These are phyloP conservation scores for Zaprionus capensis DNA, from an alignment of 1,140 invertebrate species.

Conservation along the genomic window DNA sequence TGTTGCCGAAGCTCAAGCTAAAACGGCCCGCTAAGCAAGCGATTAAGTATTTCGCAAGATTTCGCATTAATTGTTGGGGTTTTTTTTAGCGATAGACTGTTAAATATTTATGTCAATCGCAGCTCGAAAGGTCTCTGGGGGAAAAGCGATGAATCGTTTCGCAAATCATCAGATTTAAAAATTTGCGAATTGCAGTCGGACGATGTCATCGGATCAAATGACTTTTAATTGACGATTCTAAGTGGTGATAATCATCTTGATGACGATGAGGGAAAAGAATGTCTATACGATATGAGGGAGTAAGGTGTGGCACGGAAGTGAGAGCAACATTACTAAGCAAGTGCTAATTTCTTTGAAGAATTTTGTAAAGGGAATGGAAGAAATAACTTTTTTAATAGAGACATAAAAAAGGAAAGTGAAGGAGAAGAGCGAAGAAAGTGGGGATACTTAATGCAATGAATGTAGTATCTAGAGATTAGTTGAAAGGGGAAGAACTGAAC, in stretches of 20 bases:
- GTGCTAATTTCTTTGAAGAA: background rate
- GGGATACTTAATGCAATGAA: too few relatives aligned
- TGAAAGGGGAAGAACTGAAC: too few relatives aligned
- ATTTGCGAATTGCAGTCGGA: background rate
- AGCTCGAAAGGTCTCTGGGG: slow-evolving; percentile 6
- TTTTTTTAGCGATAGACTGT: slow-evolving; percentile 30
- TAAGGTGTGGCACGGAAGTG: background rate
- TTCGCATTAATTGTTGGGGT: slow-evolving; percentile 35
- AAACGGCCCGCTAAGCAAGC: slow-evolving; percentile 25
- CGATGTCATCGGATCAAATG: slow-evolving; percentile 1
- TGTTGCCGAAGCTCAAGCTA: slow-evolving; percentile 47
- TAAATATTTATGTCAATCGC: slow-evolving; percentile 66
- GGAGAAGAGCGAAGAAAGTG: background rate
- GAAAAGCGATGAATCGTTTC: background rate
- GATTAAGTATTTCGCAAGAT: slow-evolving; percentile 60
- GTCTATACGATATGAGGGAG: background rate
- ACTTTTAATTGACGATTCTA: background rate
- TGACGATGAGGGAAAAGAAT: background rate
- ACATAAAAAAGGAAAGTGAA: background rate
- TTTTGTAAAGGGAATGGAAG: background rate
- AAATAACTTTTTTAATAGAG: background rate
- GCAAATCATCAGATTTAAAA: slow-evolving; percentile 2
- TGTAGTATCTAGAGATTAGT: too few relatives aligned
- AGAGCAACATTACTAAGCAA: background rate
- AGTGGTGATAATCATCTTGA: background rate